phyloP scores from a whole-genome alignment of 1,140 invertebrate species.

The Limonius californicus region DNA sequence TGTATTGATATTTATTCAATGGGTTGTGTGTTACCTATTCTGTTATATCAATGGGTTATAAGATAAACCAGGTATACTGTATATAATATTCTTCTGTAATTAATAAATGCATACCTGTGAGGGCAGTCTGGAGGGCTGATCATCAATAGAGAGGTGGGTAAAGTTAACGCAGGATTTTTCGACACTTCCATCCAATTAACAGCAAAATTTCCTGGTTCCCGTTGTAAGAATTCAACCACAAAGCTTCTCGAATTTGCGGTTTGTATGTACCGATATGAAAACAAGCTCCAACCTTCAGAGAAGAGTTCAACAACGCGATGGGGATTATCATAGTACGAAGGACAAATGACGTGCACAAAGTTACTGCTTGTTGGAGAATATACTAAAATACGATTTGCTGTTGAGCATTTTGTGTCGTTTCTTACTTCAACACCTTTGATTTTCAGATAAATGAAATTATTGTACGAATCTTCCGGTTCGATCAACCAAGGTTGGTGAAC shows the following conservation, averaged over 20 bases:
- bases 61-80: background rate
- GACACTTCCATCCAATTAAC: conserved; percentile 77
- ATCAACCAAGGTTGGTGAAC: conserved; percentile 75
- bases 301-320: conserved; percentile 60
- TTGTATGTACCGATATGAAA: conserved; percentile 47
- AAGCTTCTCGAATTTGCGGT: conserved; percentile 60
- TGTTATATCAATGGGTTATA: no score
- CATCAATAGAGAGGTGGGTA: conserved; percentile 56
- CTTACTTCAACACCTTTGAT: conserved; percentile 61
- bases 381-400: conserved; percentile 68
- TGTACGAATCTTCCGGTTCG: conserved; percentile 65
- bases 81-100: background rate
- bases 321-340: conserved; percentile 47
- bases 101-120: conserved; percentile 56
- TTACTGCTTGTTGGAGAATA: conserved; percentile 59
- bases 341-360: conserved; percentile 64
- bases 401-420: conserved; percentile 58
- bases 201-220: conserved; percentile 65
- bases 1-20: no score
- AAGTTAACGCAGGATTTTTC: conserved; percentile 57
- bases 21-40: no score
- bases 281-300: conserved; percentile 67
- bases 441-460: conserved; percentile 68
- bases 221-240: conserved; percentile 66
- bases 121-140: conserved; percentile 62